phyloP scores from a whole-genome alignment of 2,888 invertebrate genomes.

The Andrena fulva region DNA sequence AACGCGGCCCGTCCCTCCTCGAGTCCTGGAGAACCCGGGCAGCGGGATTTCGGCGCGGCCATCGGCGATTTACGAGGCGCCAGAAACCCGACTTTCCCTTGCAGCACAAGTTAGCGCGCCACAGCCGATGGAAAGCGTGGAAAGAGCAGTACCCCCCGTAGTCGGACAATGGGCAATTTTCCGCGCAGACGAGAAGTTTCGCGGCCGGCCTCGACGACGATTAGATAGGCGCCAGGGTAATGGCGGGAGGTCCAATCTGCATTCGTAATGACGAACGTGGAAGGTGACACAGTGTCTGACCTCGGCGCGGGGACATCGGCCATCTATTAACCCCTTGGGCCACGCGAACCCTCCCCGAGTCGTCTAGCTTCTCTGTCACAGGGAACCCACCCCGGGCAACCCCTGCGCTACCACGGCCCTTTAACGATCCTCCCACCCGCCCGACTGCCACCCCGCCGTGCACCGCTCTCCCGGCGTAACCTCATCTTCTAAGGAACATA shows the following conservation, averaged over 20 bases:
- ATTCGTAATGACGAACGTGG: slow-evolving; percentile 81
- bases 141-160: slow-evolving; percentile 20
- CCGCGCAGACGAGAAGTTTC: slow-evolving; percentile 72
- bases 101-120: slow-evolving; percentile 18
- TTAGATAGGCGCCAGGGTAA: slow-evolving; percentile 77
- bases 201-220: slow-evolving; percentile 70
- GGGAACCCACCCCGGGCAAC: slow-evolving; percentile 47
- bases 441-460: slow-evolving; percentile 49
- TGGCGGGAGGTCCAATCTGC: slow-evolving; percentile 80
- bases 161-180: slow-evolving; percentile 74
- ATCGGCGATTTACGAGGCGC: slow-evolving; percentile 49
- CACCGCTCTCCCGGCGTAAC: slow-evolving; percentile 51
- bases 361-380: slow-evolving; percentile 68
- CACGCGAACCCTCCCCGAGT: slow-evolving; percentile 63
- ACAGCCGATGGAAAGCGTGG: slow-evolving; percentile 39
- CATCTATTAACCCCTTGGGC: slow-evolving; percentile 82
- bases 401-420: slow-evolving; percentile 57
- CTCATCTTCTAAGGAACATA: slow-evolving; percentile 44
- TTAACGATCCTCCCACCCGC: slow-evolving; percentile 63
- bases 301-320: slow-evolving; percentile 77
- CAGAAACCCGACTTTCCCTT: slow-evolving; percentile 44
- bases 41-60: slow-evolving; percentile 25
- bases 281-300: slow-evolving; percentile 81
- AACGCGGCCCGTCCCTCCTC: slow-evolving; percentile 11
- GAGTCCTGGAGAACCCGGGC: neutral